These are phyloP conservation scores for Heliconius sara DNA, from an alignment of 2,888 invertebrate genomes.

Conservation along the genomic window DNA sequence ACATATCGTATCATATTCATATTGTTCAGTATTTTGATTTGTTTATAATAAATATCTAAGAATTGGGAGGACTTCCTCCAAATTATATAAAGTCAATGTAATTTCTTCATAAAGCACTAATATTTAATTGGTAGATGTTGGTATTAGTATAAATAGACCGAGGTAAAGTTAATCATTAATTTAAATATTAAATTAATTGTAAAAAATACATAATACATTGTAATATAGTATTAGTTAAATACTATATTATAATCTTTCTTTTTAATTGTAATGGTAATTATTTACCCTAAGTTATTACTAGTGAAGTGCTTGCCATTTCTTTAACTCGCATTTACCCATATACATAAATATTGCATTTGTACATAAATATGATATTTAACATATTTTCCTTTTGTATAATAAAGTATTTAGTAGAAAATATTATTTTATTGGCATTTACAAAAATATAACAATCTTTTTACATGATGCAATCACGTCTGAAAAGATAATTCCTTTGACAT, in stretches of 20 bases:
- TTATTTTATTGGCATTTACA: neutral
- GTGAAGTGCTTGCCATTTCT: neutral
- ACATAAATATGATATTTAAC: neutral
- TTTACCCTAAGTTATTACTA: neutral
- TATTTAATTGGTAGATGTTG: neutral
- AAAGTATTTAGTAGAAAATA: neutral
- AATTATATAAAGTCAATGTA: too few relatives aligned
- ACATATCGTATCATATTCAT: too few relatives aligned
- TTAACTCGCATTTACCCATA: neutral
- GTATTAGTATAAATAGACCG: neutral
- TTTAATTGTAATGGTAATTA: neutral
- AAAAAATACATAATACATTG: too few relatives aligned
- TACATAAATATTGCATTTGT: neutral
- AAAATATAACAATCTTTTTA: neutral
- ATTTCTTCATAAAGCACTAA: too few relatives aligned
- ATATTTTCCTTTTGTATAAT: neutral
- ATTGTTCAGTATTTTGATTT: too few relatives aligned
- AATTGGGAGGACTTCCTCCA: too few relatives aligned
- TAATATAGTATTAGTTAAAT: neutral
- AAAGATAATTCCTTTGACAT: constrained; percentile 26
- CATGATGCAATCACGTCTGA: constrained; percentile 10
- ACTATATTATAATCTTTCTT: neutral
- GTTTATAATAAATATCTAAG: too few relatives aligned
- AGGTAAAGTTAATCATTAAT: neutral
- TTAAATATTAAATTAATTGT: neutral